phyloP scores from a whole-genome alignment of 2,888 invertebrate genomes.

The Platycnemis pennipes region DNA sequence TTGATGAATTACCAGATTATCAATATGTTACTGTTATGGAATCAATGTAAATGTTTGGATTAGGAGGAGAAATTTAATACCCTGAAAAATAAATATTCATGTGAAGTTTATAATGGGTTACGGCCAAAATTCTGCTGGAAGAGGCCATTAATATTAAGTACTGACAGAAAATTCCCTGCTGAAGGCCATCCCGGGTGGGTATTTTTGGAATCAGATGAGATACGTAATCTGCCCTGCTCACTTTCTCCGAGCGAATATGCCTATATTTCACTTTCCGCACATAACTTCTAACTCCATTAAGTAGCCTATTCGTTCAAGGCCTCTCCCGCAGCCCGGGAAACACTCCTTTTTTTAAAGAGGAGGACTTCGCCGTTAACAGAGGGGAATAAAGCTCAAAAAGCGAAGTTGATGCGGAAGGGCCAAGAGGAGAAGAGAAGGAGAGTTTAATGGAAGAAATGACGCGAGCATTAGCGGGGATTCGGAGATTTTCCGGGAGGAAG shows the following conservation, averaged over 20 bases:
- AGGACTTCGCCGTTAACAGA: not conserved
- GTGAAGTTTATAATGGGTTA: not conserved
- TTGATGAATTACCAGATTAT: too few relatives aligned
- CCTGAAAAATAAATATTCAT: not conserved
- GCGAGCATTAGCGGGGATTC: not conserved
- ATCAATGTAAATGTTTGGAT: too few relatives aligned
- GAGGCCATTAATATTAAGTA: not conserved
- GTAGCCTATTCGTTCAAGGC: not conserved
- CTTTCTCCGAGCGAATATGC: not conserved
- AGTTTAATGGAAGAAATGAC: not conserved
- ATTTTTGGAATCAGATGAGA: not conserved
- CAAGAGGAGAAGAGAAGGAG: not conserved
- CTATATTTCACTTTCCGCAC: not conserved
- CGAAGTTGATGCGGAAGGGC: not conserved
- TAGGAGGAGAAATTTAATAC: too few relatives aligned
- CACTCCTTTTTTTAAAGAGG: not conserved
- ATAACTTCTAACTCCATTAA: constrained; percentile 10
- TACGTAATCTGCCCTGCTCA: not conserved
- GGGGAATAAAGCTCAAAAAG: not conserved
- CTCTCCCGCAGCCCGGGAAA: not conserved
- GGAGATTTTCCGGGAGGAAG: not conserved
- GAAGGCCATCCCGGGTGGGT: not conserved
- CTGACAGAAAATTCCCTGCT: not conserved
- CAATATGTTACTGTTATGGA: too few relatives aligned
- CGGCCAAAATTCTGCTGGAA: not conserved